phyloP scores from a whole-genome alignment of 2,113 vertebrate species.

The Heloderma charlesbogerti region DNA sequence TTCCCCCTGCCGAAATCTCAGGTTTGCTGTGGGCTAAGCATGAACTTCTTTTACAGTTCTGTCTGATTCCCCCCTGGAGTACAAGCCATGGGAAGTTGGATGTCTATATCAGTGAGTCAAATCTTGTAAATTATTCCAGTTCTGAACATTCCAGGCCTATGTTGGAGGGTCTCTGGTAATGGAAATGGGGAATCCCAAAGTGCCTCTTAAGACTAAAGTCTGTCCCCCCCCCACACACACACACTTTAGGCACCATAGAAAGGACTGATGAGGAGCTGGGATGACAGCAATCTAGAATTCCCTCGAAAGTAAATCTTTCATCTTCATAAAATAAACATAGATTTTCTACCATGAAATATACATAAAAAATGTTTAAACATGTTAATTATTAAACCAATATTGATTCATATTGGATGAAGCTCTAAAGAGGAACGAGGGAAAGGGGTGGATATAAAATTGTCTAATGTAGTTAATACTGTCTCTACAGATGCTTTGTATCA shows the following conservation, averaged over 20 bases:
- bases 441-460: slow-evolving; percentile 70
- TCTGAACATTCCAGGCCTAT: slow-evolving; percentile 29
- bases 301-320: slow-evolving; percentile 79
- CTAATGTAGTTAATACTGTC: slow-evolving; percentile 82
- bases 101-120: background rate
- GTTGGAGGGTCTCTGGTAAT: slow-evolving; percentile 22
- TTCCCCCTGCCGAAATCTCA: slow-evolving; percentile 5
- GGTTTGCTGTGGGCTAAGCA: slow-evolving; percentile 31
- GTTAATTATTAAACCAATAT: slow-evolving; percentile 88
- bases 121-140: background rate
- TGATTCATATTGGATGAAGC: slow-evolving; percentile 84
- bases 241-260: slow-evolving; percentile 59
- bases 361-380: slow-evolving; percentile 85
- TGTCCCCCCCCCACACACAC: slow-evolving; percentile 9
- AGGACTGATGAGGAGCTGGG: slow-evolving; percentile 42
- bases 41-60: background rate
- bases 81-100: fast-evolving
- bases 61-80: background rate
- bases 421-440: slow-evolving; percentile 74
- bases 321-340: slow-evolving; percentile 86
- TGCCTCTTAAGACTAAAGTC: too few species aligned
- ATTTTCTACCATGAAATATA: slow-evolving; percentile 81
- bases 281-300: slow-evolving; percentile 72
- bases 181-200: slow-evolving; percentile 20
- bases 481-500: slow-evolving; percentile 77